Percentiles rank a stretch among this genome's conserved stretches.
Conservation (phyloP, 2,888 invertebrate species). For the Eustalomyia histrio region DNA sequence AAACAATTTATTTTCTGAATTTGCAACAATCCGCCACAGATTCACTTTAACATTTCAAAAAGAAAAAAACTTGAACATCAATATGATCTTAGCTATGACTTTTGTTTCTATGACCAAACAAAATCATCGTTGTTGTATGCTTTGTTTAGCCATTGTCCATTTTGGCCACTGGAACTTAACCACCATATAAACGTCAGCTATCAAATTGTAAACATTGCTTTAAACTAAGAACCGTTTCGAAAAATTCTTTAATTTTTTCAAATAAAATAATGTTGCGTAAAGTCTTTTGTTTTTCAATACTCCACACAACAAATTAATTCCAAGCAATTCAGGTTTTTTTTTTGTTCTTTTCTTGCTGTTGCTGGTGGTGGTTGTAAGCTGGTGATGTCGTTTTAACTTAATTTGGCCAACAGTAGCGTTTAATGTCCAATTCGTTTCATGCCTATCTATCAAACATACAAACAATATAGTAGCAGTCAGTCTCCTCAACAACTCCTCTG, state of each 20-base stretch:
- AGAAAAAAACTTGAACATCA: neutral
- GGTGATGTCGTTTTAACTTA: constrained; percentile 49
- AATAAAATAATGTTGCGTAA: constrained; percentile 10
- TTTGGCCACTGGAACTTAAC: neutral
- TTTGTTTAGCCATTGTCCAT: constrained; percentile 10
- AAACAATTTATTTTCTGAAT: constrained; percentile 40
- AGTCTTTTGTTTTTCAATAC: neutral
- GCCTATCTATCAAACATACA: constrained; percentile 14
- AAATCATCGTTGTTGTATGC: neutral
- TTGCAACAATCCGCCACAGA: constrained; percentile 33
- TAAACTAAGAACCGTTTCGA: constrained; percentile 2
- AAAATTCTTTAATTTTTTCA: constrained; percentile 20
- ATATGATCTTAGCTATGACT: constrained; percentile 22
- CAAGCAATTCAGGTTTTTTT: neutral
- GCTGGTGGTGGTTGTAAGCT: constrained; percentile 13
- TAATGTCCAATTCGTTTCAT: constrained; percentile 74
- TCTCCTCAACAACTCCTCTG: neutral
- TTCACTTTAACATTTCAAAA: constrained; percentile 46
- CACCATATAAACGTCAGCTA: constrained; percentile 13
- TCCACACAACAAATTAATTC: neutral
- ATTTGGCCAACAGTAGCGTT: constrained; percentile 75
- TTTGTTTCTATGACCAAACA: no score
- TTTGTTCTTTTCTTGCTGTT: neutral
- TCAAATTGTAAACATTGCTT: constrained; percentile 25
- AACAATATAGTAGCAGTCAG: constrained; percentile 11